Percentiles rank a stretch among this genome's conserved stretches.
phyloP scores from a whole-genome alignment of 2,888 invertebrate genomes.

The Drosophila testacea region DNA sequence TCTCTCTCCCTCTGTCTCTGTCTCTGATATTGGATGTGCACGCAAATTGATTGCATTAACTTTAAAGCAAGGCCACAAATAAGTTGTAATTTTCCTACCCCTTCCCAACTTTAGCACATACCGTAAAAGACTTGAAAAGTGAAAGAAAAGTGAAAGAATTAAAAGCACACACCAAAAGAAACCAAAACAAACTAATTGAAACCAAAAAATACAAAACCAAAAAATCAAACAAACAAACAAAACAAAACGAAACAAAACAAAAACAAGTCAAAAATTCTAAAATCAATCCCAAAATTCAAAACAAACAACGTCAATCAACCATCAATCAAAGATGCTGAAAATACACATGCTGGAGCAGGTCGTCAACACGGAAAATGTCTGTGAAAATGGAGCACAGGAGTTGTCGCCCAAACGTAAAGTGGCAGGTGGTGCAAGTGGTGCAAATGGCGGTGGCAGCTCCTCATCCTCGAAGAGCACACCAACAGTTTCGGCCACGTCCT shows the following conservation, averaged over 20 bases:
- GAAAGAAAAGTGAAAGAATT: conserved; percentile 24
- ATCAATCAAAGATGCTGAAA: conserved; percentile 87
- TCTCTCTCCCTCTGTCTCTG: not conserved
- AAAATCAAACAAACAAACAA: conserved; percentile 58
- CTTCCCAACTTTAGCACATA: conserved; percentile 5
- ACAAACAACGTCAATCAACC: conserved; percentile 43
- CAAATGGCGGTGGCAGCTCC: conserved; percentile 57
- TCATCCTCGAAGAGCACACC: conserved; percentile 72
- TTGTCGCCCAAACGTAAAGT: conserved; percentile 73
- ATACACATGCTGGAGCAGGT: conserved; percentile 92
- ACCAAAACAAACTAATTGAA: conserved; percentile 57
- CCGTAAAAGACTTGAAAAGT: conserved; percentile 36
- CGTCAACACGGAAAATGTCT: conserved; percentile 87
- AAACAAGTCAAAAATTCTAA: conserved; percentile 19
- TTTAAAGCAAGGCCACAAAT: conserved; percentile 17
- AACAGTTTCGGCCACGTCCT: conserved; percentile 80
- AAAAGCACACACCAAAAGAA: conserved; percentile 48
- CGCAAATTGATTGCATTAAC: conserved; percentile 39
- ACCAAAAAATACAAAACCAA: conserved; percentile 69
- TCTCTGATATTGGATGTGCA: conserved; percentile 18
- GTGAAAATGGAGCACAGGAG: conserved; percentile 64
- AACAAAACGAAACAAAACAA: conserved; percentile 46
- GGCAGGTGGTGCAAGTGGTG: conserved; percentile 39
- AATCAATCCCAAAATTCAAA: conserved; percentile 8
- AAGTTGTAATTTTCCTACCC: conserved; percentile 2